Percentiles rank a stretch among this genome's conserved stretches.
These are phyloP conservation scores for Punctoribates punctum DNA, from an alignment of 2,888 invertebrate species.

Conservation along the genomic window DNA sequence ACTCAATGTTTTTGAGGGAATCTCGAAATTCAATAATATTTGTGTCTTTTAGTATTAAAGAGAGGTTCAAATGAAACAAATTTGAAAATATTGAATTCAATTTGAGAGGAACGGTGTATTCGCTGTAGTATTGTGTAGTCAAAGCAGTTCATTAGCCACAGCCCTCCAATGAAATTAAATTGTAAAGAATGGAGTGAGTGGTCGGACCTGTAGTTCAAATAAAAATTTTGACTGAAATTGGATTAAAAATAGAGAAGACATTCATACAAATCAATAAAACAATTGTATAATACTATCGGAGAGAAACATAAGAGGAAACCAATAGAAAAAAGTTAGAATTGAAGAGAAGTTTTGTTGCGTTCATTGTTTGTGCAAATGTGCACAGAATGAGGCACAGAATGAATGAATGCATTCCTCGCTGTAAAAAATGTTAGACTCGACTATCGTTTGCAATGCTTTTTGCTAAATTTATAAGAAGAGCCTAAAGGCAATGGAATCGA, in stretches of 20 bases:
- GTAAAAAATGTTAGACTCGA: constrained; percentile 15
- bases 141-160: constrained; percentile 29
- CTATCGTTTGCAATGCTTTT: neutral
- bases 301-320: constrained; percentile 26
- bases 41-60: neutral
- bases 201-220: neutral
- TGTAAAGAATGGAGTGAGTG: neutral
- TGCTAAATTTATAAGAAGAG: constrained; percentile 2
- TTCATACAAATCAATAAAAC: constrained; percentile 33
- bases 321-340: neutral
- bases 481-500: constrained; percentile 7
- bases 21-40: constrained; percentile 1
- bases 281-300: neutral
- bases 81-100: neutral
- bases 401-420: constrained; percentile 12
- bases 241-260: constrained; percentile 33
- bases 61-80: constrained; percentile 7
- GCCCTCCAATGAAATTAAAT: neutral
- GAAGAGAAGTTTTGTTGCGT: neutral
- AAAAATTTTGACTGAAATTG: constrained; percentile 4
- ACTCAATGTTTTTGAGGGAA: neutral
- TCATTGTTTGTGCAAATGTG: constrained; percentile 30
- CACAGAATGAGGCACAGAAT: neutral
- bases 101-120: neutral
- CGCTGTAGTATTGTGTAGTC: constrained; percentile 10